phyloP scores from a whole-genome alignment of 37 sponge, comb jelly and placozoan species.

The Crambe crambe region DNA sequence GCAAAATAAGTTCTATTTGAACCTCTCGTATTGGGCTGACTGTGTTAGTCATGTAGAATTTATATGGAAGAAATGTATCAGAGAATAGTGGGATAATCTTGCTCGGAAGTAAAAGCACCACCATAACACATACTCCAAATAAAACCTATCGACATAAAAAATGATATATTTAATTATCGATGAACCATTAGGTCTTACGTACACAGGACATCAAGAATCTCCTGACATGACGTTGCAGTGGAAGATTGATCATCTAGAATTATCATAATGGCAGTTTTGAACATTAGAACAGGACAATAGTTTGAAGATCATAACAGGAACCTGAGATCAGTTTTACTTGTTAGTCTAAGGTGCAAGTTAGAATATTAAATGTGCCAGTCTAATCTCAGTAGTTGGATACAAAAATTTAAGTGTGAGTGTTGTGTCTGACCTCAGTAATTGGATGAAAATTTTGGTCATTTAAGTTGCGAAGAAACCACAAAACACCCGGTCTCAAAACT shows the following conservation, averaged over 20 bases:
- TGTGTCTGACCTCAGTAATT: constrained; percentile 72
- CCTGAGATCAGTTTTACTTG: too few relatives aligned
- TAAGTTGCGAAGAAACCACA: constrained; percentile 95
- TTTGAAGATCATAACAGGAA: too few relatives aligned
- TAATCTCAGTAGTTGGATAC: neutral
- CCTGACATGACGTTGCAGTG: constrained; percentile 71
- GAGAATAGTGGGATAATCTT: constrained; percentile 43
- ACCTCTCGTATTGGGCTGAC: constrained; percentile 78
- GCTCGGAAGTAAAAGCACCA: constrained; percentile 78
- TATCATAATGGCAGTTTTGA: too few relatives aligned
- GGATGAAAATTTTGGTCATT: constrained; percentile 98
- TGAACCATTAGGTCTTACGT: constrained; percentile 15
- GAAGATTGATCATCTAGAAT: constrained; percentile 81
- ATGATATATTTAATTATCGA: too few relatives aligned
- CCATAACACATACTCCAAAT: constrained; percentile 90
- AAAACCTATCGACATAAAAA: constrained; percentile 62
- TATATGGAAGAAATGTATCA: constrained; percentile 79
- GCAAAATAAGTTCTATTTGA: constrained; percentile 84
- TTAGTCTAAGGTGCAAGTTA: too few relatives aligned
- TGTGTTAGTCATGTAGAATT: constrained; percentile 65
- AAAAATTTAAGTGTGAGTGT: neutral
- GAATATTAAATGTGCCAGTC: too few relatives aligned
- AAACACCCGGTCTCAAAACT: constrained; percentile 91
- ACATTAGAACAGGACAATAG: too few relatives aligned
- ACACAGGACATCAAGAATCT: constrained; percentile 90